Conservation (phyloP, 2,113 vertebrate species). For the Phaethornis superciliosus region DNA sequence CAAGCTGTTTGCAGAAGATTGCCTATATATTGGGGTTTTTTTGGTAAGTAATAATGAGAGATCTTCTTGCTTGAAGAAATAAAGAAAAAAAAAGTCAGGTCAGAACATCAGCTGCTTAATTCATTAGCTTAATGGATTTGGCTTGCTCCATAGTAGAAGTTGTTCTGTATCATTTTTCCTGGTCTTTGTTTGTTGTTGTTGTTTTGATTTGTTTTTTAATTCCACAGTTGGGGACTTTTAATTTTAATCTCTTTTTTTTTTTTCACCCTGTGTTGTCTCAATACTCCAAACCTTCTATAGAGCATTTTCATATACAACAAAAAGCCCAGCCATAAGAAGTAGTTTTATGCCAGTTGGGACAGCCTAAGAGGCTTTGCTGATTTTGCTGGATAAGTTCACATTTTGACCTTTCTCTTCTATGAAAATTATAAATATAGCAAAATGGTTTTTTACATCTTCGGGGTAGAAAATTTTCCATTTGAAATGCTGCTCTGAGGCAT, state of each 20-base stretch:
- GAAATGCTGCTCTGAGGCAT: constrained; percentile 21
- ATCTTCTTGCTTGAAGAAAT: neutral
- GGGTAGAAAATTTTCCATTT: constrained; percentile 32
- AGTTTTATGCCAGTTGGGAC: neutral
- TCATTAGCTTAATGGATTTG: constrained; percentile 38
- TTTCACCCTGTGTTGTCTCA: neutral
- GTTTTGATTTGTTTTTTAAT: neutral
- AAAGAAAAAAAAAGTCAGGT: neutral
- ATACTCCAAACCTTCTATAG: neutral
- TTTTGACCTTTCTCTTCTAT: constrained; percentile 28
- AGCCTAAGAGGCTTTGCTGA: neutral
- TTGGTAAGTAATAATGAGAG: constrained; percentile 19
- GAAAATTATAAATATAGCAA: constrained; percentile 35
- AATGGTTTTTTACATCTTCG: neutral
- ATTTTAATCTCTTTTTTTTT: neutral
- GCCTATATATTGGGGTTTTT: neutral
- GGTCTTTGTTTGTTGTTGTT: neutral
- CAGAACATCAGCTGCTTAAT: constrained; percentile 13
- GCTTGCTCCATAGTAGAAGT: neutral
- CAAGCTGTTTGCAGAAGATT: neutral
- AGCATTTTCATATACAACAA: neutral
- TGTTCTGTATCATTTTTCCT: neutral
- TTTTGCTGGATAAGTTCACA: neutral
- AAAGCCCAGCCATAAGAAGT: neutral
- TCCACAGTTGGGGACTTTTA: neutral